Conservation (phyloP, 2,113 vertebrate species). For the Tylochromis polylepis region DNA sequence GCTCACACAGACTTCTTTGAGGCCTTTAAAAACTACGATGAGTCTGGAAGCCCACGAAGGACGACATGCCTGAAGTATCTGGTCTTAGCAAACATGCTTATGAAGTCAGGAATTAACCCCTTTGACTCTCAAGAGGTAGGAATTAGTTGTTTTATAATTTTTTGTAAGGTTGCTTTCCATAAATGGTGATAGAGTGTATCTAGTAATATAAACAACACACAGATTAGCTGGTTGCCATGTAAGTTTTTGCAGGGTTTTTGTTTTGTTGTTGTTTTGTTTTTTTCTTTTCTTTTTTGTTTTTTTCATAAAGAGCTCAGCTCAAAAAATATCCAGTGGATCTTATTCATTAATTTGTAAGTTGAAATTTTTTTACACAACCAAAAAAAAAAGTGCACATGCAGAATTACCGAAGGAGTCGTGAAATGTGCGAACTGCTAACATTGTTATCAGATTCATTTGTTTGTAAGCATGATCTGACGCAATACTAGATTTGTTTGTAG, state of each 20-base stretch:
- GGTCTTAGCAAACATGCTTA: slow-evolving; percentile 98
- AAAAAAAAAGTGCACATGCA: background rate
- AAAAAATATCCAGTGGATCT: background rate
- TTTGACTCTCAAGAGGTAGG: slow-evolving; percentile 98
- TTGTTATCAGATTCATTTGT: background rate
- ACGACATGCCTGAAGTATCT: slow-evolving; percentile 99
- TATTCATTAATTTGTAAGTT: background rate
- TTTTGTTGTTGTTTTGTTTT: slow-evolving; percentile 14
- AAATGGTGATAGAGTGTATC: background rate
- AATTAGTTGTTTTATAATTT: background rate
- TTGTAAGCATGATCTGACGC: background rate
- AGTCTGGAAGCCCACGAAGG: slow-evolving; percentile 97
- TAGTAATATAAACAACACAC: background rate
- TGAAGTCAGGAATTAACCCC: slow-evolving; percentile 99
- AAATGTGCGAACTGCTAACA: background rate
- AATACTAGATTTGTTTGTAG: background rate
- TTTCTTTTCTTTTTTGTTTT: too few relatives aligned
- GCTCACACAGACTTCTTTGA: slow-evolving; percentile 99
- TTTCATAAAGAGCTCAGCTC: too few relatives aligned
- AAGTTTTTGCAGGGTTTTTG: background rate
- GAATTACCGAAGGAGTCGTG: background rate
- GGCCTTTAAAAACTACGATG: slow-evolving; percentile 99
- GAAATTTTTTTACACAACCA: background rate
- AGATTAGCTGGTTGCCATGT: background rate
- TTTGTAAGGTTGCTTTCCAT: background rate